Conservation (phyloP, 2,113 vertebrate genomes). For the Ptilorrhoa leucosticta region DNA sequence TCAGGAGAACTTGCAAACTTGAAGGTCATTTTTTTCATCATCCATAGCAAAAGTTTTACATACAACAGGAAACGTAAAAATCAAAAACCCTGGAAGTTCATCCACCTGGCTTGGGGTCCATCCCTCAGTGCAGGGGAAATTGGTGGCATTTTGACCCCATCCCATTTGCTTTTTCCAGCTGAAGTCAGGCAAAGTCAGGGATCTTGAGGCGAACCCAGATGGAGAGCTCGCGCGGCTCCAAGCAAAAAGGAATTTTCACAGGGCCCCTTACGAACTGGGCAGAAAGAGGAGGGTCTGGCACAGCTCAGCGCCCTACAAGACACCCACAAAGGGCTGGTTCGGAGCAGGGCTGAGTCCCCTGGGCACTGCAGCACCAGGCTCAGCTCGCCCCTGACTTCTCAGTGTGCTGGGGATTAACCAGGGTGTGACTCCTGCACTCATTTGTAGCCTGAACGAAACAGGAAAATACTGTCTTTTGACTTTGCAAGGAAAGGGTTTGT, state of each 20-base stretch:
- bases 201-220: not conserved
- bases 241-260: constrained; percentile 1
- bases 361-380: not conserved
- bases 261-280: not conserved
- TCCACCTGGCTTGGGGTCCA: not conserved
- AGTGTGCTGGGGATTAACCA: not conserved
- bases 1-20: not conserved
- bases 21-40: not conserved
- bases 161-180: not conserved
- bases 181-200: not conserved
- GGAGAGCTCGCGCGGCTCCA: not conserved
- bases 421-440: constrained; percentile 21
- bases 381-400: constrained; percentile 26
- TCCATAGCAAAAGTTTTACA: accelerated
- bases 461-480: constrained; percentile 39
- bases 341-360: not conserved
- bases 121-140: not conserved
- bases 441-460: constrained; percentile 30
- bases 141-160: not conserved
- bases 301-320: not conserved
- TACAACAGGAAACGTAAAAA: not conserved
- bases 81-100: not conserved
- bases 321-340: not conserved
- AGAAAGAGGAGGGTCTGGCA: not conserved
- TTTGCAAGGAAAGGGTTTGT: not conserved